Evolutionary conservation across 2,888 invertebrate species (phyloP).

Genomic region (Nomada goodeniana): DNA sequence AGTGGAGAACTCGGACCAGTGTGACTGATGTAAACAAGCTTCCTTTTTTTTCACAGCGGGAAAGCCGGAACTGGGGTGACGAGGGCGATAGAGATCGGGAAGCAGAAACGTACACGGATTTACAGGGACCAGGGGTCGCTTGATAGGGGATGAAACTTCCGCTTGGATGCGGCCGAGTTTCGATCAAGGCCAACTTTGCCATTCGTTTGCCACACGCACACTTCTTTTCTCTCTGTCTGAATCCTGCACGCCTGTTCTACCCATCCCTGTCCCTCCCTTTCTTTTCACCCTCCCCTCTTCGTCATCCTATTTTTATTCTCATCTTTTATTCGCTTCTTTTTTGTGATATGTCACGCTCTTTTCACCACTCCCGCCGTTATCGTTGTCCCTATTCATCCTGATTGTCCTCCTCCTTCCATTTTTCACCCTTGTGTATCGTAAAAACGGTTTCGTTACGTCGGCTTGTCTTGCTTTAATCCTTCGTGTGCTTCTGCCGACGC

Average conservation of each 20-base stretch:
- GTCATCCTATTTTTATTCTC: conserved; percentile 38
- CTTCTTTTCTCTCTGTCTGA: background rate
- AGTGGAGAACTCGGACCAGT: conserved; percentile 18
- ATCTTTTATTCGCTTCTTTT: conserved; percentile 40
- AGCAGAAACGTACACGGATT: conserved; percentile 61
- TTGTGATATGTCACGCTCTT: conserved; percentile 21
- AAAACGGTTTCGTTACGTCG: background rate
- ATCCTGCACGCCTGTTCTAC: conserved; percentile 7
- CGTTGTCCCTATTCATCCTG: background rate
- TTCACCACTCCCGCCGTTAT: conserved; percentile 11
- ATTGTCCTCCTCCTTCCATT: background rate
- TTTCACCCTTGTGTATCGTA: no score
- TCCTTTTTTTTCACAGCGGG: conserved; percentile 14
- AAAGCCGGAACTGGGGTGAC: conserved; percentile 18
- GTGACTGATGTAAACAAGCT: conserved; percentile 25
- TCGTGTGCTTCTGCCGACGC: background rate
- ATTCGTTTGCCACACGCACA: conserved; percentile 58
- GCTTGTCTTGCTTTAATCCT: background rate
- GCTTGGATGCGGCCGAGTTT: conserved; percentile 71
- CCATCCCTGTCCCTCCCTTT: conserved; percentile 11
- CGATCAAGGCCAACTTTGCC: conserved; percentile 72
- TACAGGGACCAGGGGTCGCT: conserved; percentile 57
- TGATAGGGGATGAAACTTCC: conserved; percentile 69
- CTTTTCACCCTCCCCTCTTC: conserved; percentile 4
- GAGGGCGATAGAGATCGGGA: conserved; percentile 26